Conservation (phyloP, 2,888 invertebrate species). For the Ichneumon xanthorius region DNA sequence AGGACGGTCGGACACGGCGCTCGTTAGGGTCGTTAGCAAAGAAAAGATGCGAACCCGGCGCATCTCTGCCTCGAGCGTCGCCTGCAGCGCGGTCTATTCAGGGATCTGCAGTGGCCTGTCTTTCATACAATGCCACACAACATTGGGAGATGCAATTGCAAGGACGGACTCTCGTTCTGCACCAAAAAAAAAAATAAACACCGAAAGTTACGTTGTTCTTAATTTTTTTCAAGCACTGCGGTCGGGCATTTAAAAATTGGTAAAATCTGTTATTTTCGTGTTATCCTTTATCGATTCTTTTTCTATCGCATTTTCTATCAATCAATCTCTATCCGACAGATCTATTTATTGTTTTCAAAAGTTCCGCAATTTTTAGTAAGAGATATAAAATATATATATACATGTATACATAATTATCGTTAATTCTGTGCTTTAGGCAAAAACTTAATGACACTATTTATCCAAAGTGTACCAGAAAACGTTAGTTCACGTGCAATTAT, state of each 20-base stretch:
- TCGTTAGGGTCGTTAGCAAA: slow-evolving; percentile 79
- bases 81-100: background rate
- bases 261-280: too few relatives aligned
- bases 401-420: too few relatives aligned
- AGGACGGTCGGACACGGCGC: slow-evolving; percentile 63
- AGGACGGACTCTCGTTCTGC: background rate
- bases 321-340: too few relatives aligned
- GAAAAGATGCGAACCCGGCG: slow-evolving; percentile 59
- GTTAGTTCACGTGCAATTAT: background rate
- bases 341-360: too few relatives aligned
- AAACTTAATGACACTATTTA: background rate
- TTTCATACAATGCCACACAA: slow-evolving; percentile 6
- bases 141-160: background rate
- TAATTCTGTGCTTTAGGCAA: too few relatives aligned
- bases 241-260: too few relatives aligned
- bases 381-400: too few relatives aligned
- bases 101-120: slow-evolving; percentile 8
- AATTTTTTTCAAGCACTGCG: too few relatives aligned
- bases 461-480: background rate
- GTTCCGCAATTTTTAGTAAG: too few relatives aligned
- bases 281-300: too few relatives aligned
- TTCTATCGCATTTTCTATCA: too few relatives aligned
- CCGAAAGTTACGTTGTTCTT: too few relatives aligned
- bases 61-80: slow-evolving; percentile 31
- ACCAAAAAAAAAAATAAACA: background rate